Evolutionary conservation across 2,888 invertebrate species (phyloP).

Genomic region (Kuschelorhynchus macadamiae): DNA sequence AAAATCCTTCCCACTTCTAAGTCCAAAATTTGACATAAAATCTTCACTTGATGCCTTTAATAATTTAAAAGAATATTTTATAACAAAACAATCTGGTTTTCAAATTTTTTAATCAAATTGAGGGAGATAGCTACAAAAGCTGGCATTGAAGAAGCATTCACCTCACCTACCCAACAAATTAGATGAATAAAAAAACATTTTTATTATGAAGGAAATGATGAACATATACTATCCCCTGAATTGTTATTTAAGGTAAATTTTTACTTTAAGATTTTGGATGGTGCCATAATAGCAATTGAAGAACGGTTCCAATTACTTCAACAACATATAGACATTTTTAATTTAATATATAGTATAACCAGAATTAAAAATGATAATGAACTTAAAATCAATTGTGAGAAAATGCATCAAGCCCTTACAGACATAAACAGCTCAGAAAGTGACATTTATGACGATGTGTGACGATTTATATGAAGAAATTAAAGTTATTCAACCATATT

Average conservation of each 20-base stretch:
- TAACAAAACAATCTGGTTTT: neutral
- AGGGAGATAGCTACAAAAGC: too few relatives aligned
- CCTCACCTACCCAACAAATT: neutral
- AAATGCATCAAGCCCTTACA: neutral
- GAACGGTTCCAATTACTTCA: too few relatives aligned
- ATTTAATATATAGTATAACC: too few relatives aligned
- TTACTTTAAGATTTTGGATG: neutral
- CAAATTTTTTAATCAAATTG: neutral
- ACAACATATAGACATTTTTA: too few relatives aligned
- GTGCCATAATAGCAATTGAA: too few relatives aligned
- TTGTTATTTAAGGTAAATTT: too few relatives aligned
- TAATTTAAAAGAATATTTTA: neutral
- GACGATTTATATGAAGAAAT: neutral
- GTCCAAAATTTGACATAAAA: constrained; percentile 2
- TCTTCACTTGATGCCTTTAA: constrained; percentile 1
- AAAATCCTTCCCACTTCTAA: constrained; percentile 13
- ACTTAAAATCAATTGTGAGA: too few relatives aligned
- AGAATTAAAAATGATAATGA: too few relatives aligned
- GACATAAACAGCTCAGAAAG: neutral
- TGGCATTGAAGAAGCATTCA: neutral
- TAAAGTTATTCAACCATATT: neutral
- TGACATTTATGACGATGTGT: too few relatives aligned
- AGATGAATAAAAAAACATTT: neutral
- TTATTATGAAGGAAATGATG: too few relatives aligned
- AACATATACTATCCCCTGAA: too few relatives aligned